These are phyloP conservation scores for Falco rusticolus DNA, from an alignment of 2,797 vertebrate genomes.

Conservation along the genomic window DNA sequence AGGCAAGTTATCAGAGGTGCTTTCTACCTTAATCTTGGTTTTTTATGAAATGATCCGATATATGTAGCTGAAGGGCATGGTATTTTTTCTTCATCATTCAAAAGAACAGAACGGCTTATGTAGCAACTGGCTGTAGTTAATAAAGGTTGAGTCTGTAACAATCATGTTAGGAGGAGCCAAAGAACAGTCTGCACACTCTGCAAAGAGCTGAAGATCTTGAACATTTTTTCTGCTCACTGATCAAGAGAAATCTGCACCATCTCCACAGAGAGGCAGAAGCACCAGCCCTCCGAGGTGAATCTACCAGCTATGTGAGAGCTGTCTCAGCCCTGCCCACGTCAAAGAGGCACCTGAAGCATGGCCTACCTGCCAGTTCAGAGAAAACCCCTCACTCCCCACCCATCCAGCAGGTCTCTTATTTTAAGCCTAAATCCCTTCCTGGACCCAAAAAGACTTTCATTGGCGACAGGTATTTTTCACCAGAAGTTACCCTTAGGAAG, in stretches of 20 bases:
- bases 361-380: neutral
- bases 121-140: neutral
- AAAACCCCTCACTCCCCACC: neutral
- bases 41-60: neutral
- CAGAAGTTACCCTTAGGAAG: neutral
- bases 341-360: neutral
- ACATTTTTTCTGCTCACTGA: neutral
- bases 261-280: neutral
- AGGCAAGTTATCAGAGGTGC: neutral
- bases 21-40: neutral
- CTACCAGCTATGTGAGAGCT: neutral
- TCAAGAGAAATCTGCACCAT: neutral
- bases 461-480: neutral
- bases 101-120: neutral
- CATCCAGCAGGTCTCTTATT: neutral
- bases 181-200: neutral
- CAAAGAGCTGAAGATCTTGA: neutral
- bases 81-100: neutral
- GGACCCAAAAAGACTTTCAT: neutral
- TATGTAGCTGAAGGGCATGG: neutral
- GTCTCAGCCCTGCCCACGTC: neutral
- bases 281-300: neutral
- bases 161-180: neutral
- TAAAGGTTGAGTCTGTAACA: neutral
- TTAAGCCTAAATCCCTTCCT: neutral